Percentiles rank a stretch among this genome's conserved stretches.
Conservation (phyloP, 2,113 vertebrate genomes). For the Myotis yumanensis region DNA sequence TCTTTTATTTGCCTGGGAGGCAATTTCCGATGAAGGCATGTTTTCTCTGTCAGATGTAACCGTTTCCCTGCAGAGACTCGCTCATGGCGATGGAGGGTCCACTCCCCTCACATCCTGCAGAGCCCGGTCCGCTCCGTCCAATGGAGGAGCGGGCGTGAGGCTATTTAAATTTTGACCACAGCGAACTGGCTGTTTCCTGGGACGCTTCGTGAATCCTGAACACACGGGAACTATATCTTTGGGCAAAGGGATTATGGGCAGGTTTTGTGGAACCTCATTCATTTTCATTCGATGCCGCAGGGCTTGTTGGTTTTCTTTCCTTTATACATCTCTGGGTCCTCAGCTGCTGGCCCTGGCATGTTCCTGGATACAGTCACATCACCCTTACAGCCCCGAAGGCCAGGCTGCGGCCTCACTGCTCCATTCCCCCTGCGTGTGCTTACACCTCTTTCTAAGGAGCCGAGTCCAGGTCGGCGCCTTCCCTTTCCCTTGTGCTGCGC, state of each 20-base stretch:
- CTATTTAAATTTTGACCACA: slow-evolving; percentile 62
- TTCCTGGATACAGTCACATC: background rate
- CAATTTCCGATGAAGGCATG: slow-evolving; percentile 24
- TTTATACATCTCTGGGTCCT: background rate
- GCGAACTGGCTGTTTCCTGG: slow-evolving; percentile 51
- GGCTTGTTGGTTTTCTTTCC: background rate
- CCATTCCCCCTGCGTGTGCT: accelerated
- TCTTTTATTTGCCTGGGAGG: slow-evolving; percentile 52
- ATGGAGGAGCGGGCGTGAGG: slow-evolving; percentile 28
- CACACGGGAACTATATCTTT: background rate
- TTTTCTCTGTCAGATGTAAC: background rate
- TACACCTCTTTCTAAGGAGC: background rate
- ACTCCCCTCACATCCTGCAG: slow-evolving; percentile 12
- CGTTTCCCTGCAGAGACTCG: slow-evolving; percentile 44
- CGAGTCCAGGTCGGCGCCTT: background rate
- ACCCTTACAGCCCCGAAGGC: background rate
- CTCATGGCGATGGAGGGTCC: background rate
- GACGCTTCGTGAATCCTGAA: slow-evolving; percentile 54
- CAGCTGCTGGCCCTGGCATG: background rate
- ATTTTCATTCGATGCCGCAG: background rate
- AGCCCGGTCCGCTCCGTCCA: background rate
- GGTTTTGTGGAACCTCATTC: background rate
- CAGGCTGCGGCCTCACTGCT: accelerated
- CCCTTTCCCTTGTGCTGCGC: background rate
- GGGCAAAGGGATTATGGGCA: background rate